Base-by-base conservation (phyloP, 2,113 vertebrate species). In the Vireo altiloquus region DNA sequence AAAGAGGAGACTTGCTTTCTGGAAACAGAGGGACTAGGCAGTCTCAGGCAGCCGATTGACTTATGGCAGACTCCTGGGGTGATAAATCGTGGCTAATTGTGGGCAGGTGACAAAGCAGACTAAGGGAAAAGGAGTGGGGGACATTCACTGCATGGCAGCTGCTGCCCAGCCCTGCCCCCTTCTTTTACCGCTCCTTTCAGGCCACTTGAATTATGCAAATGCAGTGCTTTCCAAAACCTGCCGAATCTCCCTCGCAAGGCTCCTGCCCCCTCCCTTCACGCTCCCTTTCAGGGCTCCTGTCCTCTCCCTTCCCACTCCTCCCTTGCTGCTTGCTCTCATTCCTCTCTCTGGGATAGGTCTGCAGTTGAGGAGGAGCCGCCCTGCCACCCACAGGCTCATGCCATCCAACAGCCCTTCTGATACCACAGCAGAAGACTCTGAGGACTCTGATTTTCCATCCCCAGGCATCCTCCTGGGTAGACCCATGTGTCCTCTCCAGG, bases 61-160 rank as follows among this genome's bases (percentile, higher is more conserved):
- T 97, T 96, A 96, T 90, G 95, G 89, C 93, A 96, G 91, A 17
- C 87, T 95, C 77, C 82, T 17, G 66, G 82, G 71, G 89, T 92
- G 96, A 96, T 97, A 96, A 96, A 96, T 96, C 18, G 42, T 80
- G 76, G 37, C 82, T 92, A 93, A 97, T 94, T 96, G 95, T 95
- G 86, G 86, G 95, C 93, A 97, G 94, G 92, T 94, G 92, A 95
- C 95, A 96, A 96, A 96, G 92, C 78, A 95, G 84, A 75, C 75
- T 65, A n/a, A 90, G 79, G 71, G 56, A 85, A 91, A 95, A 39
- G 76, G 35, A 94, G 74, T 1, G 0, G 65, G 59, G 75, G 66
- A 86, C 80, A 90, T 96, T 96, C 93, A 95, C 86, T 87, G 49
- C 60, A 59, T 56, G 88, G 95, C 95, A 97, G 93, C 96, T 97